These are phyloP conservation scores for Cryptotermes secundus DNA, from an alignment of 1,140 invertebrate species.

Conservation along the genomic window DNA sequence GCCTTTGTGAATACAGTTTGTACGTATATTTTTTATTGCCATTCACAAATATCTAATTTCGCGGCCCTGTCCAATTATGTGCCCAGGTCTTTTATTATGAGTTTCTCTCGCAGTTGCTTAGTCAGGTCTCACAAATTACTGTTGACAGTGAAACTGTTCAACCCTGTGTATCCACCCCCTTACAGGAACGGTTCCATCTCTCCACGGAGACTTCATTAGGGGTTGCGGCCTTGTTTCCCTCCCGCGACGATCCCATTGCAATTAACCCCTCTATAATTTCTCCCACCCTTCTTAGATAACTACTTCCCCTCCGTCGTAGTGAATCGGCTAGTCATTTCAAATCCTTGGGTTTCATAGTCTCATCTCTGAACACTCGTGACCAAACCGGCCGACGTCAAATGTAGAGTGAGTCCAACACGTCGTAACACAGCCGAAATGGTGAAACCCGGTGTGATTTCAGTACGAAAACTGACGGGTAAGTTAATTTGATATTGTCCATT, in stretches of 20 bases:
- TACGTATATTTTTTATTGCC: no score
- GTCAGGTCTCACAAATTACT: no score
- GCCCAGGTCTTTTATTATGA: no score
- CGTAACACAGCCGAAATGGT: no score
- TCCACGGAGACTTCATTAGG: conserved; percentile 26
- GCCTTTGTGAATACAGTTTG: no score
- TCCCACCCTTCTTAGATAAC: conserved; percentile 15
- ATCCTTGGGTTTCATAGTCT: not conserved
- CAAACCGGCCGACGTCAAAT: not conserved
- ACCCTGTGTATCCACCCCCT: not conserved
- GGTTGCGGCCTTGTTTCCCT: conserved; percentile 24
- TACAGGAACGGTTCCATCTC: not conserved
- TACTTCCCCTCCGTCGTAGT: not conserved
- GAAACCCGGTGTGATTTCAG: no score
- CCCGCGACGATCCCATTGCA: conserved; percentile 25
- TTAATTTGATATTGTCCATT: no score
- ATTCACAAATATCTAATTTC: no score
- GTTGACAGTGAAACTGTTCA: not conserved
- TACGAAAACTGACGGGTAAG: no score
- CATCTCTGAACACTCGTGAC: not conserved
- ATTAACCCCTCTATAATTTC: conserved; percentile 22
- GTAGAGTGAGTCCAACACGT: not conserved
- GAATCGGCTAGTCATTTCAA: not conserved
- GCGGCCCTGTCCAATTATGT: no score
- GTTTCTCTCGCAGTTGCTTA: no score